phyloP scores from a whole-genome alignment of 2,113 vertebrate species.

The Periophthalmodon schlosseri region DNA sequence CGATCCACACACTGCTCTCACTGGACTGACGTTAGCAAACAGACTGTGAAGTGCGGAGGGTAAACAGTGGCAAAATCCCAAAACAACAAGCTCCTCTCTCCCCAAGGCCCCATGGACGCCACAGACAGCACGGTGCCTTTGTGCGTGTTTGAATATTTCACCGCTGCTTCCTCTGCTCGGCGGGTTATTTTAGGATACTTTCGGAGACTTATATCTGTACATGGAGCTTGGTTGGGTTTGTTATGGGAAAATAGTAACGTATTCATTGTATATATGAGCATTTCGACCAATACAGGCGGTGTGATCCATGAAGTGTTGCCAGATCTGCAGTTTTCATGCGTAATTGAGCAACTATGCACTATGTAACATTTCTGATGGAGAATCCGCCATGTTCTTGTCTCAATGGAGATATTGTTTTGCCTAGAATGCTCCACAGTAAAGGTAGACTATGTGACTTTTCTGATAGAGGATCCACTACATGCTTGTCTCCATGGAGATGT shows the following conservation, averaged over 20 bases:
- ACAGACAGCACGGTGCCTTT: slow-evolving; percentile 67
- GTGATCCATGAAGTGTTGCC: not conserved
- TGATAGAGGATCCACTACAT: too few species aligned
- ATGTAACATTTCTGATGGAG: too few species aligned
- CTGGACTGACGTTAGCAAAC: slow-evolving; percentile 29
- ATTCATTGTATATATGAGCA: not conserved
- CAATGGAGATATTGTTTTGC: too few species aligned
- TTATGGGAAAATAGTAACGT: not conserved
- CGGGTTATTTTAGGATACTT: slow-evolving; percentile 35
- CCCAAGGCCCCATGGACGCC: slow-evolving; percentile 44
- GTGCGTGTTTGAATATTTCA: slow-evolving; percentile 63
- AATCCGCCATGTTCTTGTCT: too few species aligned
- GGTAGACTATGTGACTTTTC: too few species aligned
- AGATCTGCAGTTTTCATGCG: too few species aligned
- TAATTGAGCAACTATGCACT: too few species aligned
- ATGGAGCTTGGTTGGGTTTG: not conserved
- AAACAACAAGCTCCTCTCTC: slow-evolving; percentile 60
- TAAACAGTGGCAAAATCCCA: slow-evolving; percentile 58
- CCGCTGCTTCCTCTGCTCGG: slow-evolving; percentile 34
- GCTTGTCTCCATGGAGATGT: too few species aligned
- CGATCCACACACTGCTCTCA: slow-evolving; percentile 39
- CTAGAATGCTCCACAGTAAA: too few species aligned
- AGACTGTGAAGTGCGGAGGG: slow-evolving; percentile 30
- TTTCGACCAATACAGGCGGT: not conserved
- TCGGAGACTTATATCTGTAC: not conserved